These are phyloP conservation scores for Operophtera brumata DNA, from an alignment of 2,888 invertebrate genomes.

Conservation along the genomic window DNA sequence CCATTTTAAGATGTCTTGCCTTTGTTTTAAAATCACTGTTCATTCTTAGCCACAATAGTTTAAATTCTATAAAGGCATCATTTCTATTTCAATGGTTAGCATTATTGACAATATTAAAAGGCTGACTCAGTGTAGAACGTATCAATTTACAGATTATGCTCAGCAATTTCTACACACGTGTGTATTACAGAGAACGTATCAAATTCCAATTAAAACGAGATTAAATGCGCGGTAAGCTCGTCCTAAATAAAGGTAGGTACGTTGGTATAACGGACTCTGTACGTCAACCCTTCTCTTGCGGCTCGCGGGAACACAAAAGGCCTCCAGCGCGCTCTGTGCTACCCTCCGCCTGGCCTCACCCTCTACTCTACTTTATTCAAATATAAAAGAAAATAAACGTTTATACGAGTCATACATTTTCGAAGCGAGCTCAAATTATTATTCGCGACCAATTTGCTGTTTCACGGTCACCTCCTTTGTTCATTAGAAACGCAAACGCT, in stretches of 20 bases:
- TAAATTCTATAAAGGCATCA: too few relatives aligned
- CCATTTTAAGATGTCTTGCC: too few relatives aligned
- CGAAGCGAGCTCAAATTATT: constrained; percentile 53
- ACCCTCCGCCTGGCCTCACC: constrained; percentile 51
- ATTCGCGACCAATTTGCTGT: constrained; percentile 43
- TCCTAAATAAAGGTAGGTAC: constrained; percentile 17
- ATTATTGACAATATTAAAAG: constrained; percentile 11
- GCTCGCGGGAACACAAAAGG: constrained; percentile 53
- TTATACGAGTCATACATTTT: constrained; percentile 53
- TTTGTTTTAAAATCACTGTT: too few relatives aligned
- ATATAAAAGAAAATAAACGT: constrained; percentile 62
- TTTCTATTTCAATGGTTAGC: background rate
- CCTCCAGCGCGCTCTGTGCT: constrained; percentile 39
- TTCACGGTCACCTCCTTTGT: constrained; percentile 41
- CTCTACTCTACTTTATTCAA: constrained; percentile 48
- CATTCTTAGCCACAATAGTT: too few relatives aligned
- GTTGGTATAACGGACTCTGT: constrained; percentile 21
- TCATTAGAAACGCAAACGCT: constrained; percentile 37
- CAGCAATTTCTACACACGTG: constrained; percentile 6
- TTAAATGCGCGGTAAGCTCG: constrained; percentile 26
- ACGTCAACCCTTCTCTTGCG: constrained; percentile 62
- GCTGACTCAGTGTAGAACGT: constrained; percentile 10
- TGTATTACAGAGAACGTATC: constrained; percentile 30
- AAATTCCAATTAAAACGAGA: constrained; percentile 50
- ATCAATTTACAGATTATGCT: constrained; percentile 15